These are phyloP conservation scores for Lytechinus variegatus DNA, from an alignment of 35 echinoderm and acorn worm species.

Conservation along the genomic window DNA sequence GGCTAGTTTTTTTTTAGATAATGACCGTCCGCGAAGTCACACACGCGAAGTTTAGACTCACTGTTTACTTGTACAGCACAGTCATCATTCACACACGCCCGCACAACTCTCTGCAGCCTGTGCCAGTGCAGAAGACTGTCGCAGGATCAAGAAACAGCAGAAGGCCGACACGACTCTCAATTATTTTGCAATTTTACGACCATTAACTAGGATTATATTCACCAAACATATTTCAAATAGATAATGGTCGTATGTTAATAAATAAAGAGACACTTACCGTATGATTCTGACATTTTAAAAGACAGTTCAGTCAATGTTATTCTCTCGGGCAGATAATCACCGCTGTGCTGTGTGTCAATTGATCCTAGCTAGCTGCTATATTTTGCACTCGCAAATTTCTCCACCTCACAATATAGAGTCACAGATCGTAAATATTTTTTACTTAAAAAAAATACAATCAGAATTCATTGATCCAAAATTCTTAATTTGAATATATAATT, in stretches of 20 bases:
- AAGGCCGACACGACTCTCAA: too few relatives aligned
- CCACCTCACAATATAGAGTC: background rate
- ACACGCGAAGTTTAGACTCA: too few relatives aligned
- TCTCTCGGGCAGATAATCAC: background rate
- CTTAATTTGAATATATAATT: background rate
- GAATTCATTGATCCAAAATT: background rate
- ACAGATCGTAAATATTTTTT: background rate
- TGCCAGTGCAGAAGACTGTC: too few relatives aligned
- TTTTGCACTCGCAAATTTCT: background rate
- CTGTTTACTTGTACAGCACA: too few relatives aligned
- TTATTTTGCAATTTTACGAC: background rate
- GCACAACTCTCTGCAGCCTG: too few relatives aligned
- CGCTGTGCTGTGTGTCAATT: too few relatives aligned
- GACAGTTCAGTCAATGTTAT: conserved; percentile 23
- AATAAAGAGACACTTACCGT: conserved; percentile 56
- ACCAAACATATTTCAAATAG: background rate
- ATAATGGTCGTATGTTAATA: background rate
- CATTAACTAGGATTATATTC: background rate
- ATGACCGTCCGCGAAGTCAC: too few relatives aligned
- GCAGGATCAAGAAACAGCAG: too few relatives aligned
- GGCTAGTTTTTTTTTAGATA: too few relatives aligned
- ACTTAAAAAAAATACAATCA: background rate
- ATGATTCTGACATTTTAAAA: conserved; percentile 71
- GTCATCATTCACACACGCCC: too few relatives aligned
- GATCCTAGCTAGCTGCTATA: background rate